Percentiles rank a stretch among this genome's conserved stretches.
Conservation (phyloP, 2,888 invertebrate genomes). For the Yponomeuta cagnagella region DNA sequence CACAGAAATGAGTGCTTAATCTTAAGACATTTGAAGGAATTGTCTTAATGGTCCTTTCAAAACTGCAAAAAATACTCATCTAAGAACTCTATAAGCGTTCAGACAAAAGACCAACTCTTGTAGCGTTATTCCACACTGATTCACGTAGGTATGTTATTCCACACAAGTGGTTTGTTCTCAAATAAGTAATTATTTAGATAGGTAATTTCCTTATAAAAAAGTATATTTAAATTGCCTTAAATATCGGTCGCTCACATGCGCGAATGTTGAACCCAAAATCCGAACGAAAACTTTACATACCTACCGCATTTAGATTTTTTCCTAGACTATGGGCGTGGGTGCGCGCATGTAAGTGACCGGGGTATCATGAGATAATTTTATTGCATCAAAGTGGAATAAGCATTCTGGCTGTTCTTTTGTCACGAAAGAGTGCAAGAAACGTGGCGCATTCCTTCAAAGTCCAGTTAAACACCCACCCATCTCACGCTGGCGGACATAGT, state of each 20-base stretch:
- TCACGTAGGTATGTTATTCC: not conserved
- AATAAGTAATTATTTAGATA: too few relatives aligned
- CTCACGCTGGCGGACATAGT: slow-evolving; percentile 70
- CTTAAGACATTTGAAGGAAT: slow-evolving; percentile 57
- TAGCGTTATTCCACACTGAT: not conserved
- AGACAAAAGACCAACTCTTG: not conserved
- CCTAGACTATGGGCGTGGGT: too few relatives aligned
- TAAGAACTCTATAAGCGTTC: not conserved
- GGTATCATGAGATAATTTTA: too few relatives aligned
- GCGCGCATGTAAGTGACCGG: too few relatives aligned
- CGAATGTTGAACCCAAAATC: too few relatives aligned
- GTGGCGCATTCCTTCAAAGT: slow-evolving; percentile 51
- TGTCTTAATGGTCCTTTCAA: slow-evolving; percentile 28
- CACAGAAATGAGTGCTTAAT: slow-evolving; percentile 61
- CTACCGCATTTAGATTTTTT: too few relatives aligned
- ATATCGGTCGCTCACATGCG: too few relatives aligned
- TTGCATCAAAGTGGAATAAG: not conserved
- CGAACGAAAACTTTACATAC: too few relatives aligned
- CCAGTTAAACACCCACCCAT: slow-evolving; percentile 73
- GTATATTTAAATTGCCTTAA: not conserved
- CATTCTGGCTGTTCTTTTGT: slow-evolving; percentile 4
- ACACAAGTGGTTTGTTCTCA: too few relatives aligned
- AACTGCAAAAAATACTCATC: slow-evolving; percentile 7
- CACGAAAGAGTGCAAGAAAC: slow-evolving; percentile 34
- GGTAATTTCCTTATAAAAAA: not conserved